Conservation (phyloP, 2,888 invertebrate genomes). For the Poecilus cupreus region DNA sequence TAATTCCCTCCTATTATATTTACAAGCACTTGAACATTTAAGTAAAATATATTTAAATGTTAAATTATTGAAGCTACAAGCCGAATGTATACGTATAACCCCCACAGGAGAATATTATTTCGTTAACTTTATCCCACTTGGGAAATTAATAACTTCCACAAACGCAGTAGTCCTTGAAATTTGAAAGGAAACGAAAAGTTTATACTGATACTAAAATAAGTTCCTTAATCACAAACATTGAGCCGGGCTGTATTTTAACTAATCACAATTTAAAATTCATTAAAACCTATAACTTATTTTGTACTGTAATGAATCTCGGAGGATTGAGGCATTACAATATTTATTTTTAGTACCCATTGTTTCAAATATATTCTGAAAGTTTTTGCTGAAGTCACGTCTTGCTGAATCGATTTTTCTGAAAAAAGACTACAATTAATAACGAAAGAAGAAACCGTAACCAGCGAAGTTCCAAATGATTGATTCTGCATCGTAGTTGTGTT, state of each 20-base stretch:
- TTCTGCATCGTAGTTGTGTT: background rate
- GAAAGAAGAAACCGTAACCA: no score
- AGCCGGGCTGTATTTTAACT: background rate
- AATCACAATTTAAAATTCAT: constrained; percentile 18
- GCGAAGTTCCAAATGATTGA: no score
- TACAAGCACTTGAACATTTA: background rate
- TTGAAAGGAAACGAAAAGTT: constrained; percentile 24
- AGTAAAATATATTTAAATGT: constrained; percentile 31
- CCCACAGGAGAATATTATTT: constrained; percentile 32
- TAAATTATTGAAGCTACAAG: constrained; percentile 32
- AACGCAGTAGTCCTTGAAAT: constrained; percentile 30
- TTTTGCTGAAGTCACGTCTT: no score
- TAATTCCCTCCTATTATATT: background rate
- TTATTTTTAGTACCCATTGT: background rate
- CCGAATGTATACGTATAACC: constrained; percentile 1
- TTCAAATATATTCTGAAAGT: no score
- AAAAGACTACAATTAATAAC: no score
- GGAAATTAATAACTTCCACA: constrained; percentile 41
- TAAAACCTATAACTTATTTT: background rate
- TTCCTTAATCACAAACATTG: background rate
- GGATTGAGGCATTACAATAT: constrained; percentile 6
- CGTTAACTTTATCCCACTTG: constrained; percentile 32
- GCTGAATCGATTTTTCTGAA: no score
- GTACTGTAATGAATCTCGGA: background rate
- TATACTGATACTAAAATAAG: constrained; percentile 20